phyloP scores from a whole-genome alignment of 2,797 vertebrate species.

The Astyanax mexicanus region DNA sequence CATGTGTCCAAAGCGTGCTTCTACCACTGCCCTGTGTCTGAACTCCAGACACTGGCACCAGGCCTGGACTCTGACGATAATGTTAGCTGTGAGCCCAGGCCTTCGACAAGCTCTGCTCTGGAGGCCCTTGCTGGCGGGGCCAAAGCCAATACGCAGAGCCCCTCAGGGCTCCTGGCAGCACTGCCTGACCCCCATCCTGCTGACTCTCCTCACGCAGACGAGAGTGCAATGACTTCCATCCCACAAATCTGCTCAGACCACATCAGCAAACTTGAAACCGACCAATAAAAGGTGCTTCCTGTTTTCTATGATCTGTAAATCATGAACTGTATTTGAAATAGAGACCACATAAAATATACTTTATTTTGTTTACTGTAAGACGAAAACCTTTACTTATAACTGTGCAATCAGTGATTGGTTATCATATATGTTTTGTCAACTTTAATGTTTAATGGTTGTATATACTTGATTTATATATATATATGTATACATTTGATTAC shows the following conservation, averaged over 20 bases:
- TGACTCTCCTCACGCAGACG: constrained; percentile 18
- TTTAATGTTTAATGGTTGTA: constrained; percentile 20
- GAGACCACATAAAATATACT: constrained; percentile 23
- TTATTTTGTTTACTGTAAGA: constrained; percentile 2
- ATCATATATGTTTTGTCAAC: constrained; percentile 21
- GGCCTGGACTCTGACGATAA: constrained; percentile 42
- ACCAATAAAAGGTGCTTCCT: constrained; percentile 44
- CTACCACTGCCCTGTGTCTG: constrained; percentile 46
- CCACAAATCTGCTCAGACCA: constrained; percentile 35
- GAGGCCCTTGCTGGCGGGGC: not conserved
- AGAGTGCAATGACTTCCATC: constrained; percentile 2
- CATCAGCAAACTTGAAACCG: constrained; percentile 26
- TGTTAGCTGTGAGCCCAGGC: constrained; percentile 17
- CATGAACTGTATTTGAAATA: constrained; percentile 17
- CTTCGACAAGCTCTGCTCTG: constrained; percentile 8
- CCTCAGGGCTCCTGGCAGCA: not conserved
- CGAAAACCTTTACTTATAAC: not conserved
- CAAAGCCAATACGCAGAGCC: constrained; percentile 12
- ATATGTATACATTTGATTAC: constrained; percentile 23
- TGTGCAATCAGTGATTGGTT: constrained; percentile 18
- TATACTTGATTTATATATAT: constrained; percentile 1
- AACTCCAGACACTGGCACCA: constrained; percentile 41
- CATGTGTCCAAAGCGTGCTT: constrained; percentile 71
- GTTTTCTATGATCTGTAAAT: constrained; percentile 27
- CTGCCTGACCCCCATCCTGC: not conserved